Conservation (phyloP, 2,113 vertebrate species). For the Perognathus longimembris region DNA sequence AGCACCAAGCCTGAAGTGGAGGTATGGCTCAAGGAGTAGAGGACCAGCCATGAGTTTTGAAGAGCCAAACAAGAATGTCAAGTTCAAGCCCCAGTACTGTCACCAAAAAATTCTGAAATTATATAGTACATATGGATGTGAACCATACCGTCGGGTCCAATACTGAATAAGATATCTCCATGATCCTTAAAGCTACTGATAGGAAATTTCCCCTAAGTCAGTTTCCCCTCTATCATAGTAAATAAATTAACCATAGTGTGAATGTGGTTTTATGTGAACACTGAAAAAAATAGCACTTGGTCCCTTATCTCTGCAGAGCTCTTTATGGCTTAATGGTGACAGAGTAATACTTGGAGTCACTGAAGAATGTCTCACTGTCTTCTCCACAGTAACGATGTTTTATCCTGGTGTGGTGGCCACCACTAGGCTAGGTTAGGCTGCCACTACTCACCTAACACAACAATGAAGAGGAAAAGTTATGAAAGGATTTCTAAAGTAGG, state of each 20-base stretch:
- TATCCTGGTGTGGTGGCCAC: not conserved
- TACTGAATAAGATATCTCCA: not conserved
- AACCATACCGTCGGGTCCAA: not conserved
- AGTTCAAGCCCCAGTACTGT: too few species aligned
- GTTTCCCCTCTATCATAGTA: not conserved
- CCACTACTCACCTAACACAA: not conserved
- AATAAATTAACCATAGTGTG: not conserved
- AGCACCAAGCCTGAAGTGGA: too few species aligned
- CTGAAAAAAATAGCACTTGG: not conserved
- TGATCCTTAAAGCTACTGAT: not conserved
- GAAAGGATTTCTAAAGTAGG: not conserved
- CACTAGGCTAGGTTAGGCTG: too few species aligned
- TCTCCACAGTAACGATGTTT: not conserved
- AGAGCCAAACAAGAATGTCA: too few species aligned
- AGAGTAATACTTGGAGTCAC: not conserved
- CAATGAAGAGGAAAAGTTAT: not conserved
- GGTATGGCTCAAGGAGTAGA: too few species aligned
- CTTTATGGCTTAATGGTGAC: not conserved
- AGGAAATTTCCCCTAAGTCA: rapidly evolving
- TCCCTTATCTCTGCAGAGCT: not conserved
- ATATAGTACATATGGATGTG: too few species aligned
- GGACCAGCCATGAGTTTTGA: too few species aligned
- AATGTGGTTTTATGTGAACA: not conserved
- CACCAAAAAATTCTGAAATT: too few species aligned
- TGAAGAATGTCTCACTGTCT: not conserved